Percentiles rank a stretch among this genome's conserved stretches.
phyloP scores from a whole-genome alignment of 2,113 vertebrate genomes.

The Meriones unguiculatus region DNA sequence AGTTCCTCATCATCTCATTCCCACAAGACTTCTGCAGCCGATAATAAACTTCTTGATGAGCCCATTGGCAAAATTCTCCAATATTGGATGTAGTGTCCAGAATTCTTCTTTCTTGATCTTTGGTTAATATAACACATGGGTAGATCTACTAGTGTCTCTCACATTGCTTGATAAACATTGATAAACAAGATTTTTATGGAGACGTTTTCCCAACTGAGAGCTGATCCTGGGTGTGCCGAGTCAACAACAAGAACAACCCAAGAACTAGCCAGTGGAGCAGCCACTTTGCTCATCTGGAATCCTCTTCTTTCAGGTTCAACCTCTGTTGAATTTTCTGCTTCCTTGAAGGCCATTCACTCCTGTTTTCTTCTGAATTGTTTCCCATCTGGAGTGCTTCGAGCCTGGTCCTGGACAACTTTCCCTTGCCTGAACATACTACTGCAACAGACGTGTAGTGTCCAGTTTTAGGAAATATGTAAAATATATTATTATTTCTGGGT shows the following conservation, averaged over 20 bases:
- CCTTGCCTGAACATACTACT: background rate
- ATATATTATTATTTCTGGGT: background rate
- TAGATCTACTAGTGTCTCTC: background rate
- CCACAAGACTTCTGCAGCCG: background rate
- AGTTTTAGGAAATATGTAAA: background rate
- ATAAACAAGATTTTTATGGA: background rate
- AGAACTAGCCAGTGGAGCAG: background rate
- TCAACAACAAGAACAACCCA: background rate
- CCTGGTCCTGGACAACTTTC: background rate
- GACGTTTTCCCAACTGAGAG: background rate
- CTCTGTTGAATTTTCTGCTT: background rate
- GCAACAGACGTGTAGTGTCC: background rate
- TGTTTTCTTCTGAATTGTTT: background rate
- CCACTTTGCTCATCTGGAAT: background rate
- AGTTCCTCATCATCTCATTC: background rate
- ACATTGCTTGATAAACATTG: background rate
- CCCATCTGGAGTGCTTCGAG: background rate
- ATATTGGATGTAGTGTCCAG: background rate
- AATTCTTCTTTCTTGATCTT: background rate
- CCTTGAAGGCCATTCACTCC: background rate
- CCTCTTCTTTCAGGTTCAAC: background rate
- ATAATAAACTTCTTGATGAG: background rate
- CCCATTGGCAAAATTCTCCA: background rate
- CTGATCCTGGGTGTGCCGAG: background rate
- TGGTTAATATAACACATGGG: background rate